Evolutionary conservation across 2,113 vertebrate genomes (phyloP).

Genomic region (Excalfactoria chinensis): DNA sequence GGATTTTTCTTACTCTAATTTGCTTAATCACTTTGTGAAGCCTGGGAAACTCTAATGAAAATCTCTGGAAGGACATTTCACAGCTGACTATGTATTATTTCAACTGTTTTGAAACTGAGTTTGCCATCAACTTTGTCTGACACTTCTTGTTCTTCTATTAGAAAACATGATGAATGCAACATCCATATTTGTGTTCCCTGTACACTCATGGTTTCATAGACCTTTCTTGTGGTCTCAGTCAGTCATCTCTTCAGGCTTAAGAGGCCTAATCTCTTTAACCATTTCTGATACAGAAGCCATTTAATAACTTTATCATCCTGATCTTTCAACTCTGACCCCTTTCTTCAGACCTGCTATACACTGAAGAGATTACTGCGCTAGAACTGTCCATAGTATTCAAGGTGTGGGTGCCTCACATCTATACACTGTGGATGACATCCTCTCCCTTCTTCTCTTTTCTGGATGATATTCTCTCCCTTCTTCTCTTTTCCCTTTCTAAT

Average conservation of each 20-base stretch:
- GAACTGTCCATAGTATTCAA: background rate
- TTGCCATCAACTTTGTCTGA: background rate
- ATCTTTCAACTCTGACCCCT: background rate
- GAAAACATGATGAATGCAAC: background rate
- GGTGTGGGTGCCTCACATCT: background rate
- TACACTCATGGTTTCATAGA: background rate
- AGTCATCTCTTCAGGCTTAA: background rate
- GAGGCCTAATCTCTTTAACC: background rate
- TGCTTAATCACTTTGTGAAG: background rate
- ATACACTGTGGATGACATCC: fast-evolving
- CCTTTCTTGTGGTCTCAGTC: background rate
- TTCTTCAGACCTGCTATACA: background rate
- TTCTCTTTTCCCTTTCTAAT: background rate
- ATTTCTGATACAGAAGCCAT: background rate
- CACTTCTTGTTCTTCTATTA: background rate
- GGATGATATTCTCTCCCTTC: background rate
- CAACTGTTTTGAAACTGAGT: background rate
- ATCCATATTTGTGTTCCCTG: background rate
- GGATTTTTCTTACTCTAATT: background rate
- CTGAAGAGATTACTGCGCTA: background rate
- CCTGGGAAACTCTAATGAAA: background rate
- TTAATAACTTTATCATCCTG: background rate
- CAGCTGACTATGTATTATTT: background rate
- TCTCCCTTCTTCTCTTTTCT: background rate
- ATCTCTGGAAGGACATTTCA: background rate